These are phyloP conservation scores for Styela plicata DNA, from an alignment of 23 tunicate genomes.

Conservation along the genomic window DNA sequence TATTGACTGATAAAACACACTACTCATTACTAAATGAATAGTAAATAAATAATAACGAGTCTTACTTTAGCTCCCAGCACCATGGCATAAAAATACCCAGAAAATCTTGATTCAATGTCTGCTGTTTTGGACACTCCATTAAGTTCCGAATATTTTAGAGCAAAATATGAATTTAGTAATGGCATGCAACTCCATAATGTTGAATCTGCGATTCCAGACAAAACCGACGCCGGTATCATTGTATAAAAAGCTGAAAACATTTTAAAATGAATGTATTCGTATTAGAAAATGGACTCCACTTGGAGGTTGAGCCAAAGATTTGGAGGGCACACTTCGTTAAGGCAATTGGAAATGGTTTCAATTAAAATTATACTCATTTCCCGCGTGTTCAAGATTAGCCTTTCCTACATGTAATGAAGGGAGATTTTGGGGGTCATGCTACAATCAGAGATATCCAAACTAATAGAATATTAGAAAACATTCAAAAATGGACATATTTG, in stretches of 20 bases:
- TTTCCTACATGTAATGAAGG: too few species aligned
- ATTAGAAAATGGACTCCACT: background rate
- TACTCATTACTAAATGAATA: too few species aligned
- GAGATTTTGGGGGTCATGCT: too few species aligned
- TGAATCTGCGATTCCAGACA: slow-evolving; percentile 4
- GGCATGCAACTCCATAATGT: slow-evolving; percentile 24
- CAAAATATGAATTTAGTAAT: slow-evolving; percentile 5
- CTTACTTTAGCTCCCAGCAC: background rate
- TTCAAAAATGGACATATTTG: too few species aligned
- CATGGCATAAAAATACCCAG: slow-evolving; percentile 14
- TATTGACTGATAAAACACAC: too few species aligned
- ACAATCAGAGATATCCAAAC: too few species aligned
- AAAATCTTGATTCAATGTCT: background rate
- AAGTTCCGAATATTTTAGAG: background rate
- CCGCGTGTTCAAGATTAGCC: too few species aligned
- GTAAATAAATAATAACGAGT: too few species aligned
- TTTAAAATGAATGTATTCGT: background rate
- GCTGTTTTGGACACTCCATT: background rate
- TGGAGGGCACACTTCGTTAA: background rate
- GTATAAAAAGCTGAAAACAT: slow-evolving; percentile 6
- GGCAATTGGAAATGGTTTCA: too few species aligned
- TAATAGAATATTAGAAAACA: too few species aligned
- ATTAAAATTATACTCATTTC: too few species aligned
- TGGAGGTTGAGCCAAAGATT: background rate
- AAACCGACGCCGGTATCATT: slow-evolving; percentile 9